phyloP scores from a whole-genome alignment of 1,140 invertebrate genomes.

The Leptinotarsa undecemlineata region DNA sequence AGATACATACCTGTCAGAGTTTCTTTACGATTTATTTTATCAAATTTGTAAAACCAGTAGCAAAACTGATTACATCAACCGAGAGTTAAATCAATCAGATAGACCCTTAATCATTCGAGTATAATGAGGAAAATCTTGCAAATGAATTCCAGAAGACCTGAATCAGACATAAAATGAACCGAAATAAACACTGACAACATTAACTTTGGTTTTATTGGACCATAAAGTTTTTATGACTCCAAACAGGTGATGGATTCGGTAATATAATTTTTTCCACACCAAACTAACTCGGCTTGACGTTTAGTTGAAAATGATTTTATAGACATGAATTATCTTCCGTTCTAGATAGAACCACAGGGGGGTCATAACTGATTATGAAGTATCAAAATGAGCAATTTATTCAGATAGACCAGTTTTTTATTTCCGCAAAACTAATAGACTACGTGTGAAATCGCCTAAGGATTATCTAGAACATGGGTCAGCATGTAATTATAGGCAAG shows the following conservation, averaged over 20 bases:
- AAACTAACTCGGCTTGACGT: neutral
- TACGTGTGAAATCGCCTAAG: too few relatives aligned
- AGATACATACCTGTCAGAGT: too few relatives aligned
- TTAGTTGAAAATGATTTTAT: neutral
- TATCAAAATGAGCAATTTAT: too few relatives aligned
- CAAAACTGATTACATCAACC: neutral
- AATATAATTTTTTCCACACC: neutral
- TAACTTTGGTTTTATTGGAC: slow-evolving; percentile 12
- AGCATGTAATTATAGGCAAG: too few relatives aligned
- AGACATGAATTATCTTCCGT: too few relatives aligned
- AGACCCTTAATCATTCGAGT: neutral
- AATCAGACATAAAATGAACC: slow-evolving; percentile 12
- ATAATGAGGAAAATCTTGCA: neutral
- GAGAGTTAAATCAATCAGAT: neutral
- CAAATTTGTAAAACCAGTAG: too few relatives aligned
- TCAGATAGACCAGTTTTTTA: too few relatives aligned
- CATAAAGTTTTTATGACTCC: slow-evolving; percentile 15
- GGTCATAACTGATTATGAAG: too few relatives aligned
- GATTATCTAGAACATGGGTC: too few relatives aligned
- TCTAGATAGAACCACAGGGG: too few relatives aligned
- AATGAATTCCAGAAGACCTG: neutral
- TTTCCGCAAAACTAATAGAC: too few relatives aligned
- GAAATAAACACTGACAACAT: slow-evolving; percentile 15
- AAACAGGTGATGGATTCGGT: slow-evolving; percentile 5
- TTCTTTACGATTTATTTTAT: too few relatives aligned